These are phyloP conservation scores for Drosophila maculinotata DNA, from an alignment of 2,888 invertebrate species.

Conservation along the genomic window DNA sequence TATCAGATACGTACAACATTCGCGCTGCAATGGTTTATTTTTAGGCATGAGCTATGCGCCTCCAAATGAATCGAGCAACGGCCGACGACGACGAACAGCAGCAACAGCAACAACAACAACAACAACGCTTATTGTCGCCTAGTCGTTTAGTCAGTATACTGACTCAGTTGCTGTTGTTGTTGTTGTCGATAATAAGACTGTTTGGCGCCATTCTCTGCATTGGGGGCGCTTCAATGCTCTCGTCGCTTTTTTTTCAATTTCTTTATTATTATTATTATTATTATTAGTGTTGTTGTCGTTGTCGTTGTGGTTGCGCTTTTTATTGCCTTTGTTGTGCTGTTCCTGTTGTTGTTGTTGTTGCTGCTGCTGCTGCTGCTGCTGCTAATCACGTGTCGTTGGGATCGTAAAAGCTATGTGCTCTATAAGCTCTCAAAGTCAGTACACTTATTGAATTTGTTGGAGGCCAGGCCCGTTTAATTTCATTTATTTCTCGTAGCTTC, in stretches of 20 bases:
- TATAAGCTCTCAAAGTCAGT: background rate
- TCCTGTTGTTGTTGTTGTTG: constrained; percentile 6
- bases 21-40: constrained; percentile 67
- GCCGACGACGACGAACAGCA: constrained; percentile 3
- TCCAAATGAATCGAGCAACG: constrained; percentile 29
- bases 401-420: constrained; percentile 19
- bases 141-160: constrained; percentile 20
- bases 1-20: constrained; percentile 57
- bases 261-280: constrained; percentile 21
- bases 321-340: background rate
- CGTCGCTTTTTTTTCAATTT: constrained; percentile 5
- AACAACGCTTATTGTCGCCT: constrained; percentile 13
- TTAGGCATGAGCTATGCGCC: constrained; percentile 71
- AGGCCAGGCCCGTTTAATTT: too few relatives aligned
- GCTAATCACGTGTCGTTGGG: constrained; percentile 35
- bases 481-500: too few relatives aligned
- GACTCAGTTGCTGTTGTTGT: constrained; percentile 22
- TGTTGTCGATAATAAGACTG: constrained; percentile 65
- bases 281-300: constrained; percentile 11
- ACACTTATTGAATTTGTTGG: background rate
- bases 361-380: constrained; percentile 1
- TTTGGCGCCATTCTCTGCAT: constrained; percentile 70
- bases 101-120: constrained; percentile 8
- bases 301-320: constrained; percentile 16
- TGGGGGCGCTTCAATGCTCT: constrained; percentile 25